Percentiles rank a stretch among this genome's conserved stretches.
These are phyloP conservation scores for Oncorhynchus mykiss DNA, from an alignment of 2,113 vertebrate species.

Conservation along the genomic window DNA sequence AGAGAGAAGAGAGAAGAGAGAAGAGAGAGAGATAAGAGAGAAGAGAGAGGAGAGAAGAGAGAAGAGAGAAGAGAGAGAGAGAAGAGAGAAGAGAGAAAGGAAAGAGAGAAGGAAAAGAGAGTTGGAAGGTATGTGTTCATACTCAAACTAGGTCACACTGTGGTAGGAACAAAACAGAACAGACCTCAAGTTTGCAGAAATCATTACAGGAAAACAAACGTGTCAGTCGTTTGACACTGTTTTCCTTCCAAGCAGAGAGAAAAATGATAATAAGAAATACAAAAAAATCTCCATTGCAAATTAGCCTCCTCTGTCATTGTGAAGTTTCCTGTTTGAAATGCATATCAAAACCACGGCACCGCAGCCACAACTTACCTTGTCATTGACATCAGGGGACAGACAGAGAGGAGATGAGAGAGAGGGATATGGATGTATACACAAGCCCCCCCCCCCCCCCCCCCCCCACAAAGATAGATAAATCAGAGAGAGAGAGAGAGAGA, in stretches of 20 bases:
- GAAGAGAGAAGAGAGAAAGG: conserved; percentile 79
- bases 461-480: conserved; percentile 83
- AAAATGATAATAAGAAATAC: conserved; percentile 59
- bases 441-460: conserved; percentile 42
- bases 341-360: conserved; percentile 83
- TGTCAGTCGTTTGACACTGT: conserved; percentile 80
- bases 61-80: conserved; percentile 20
- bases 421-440: conserved; percentile 72
- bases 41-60: no score
- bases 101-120: conserved; percentile 77
- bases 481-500: conserved; percentile 64
- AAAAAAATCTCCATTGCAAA: conserved; percentile 78
- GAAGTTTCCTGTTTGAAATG: conserved; percentile 93
- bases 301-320: conserved; percentile 87
- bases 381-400: conserved; percentile 99
- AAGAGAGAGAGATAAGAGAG: no score
- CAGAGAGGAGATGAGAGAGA: conserved; percentile 86
- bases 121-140: conserved; percentile 59
- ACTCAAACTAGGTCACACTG: conserved; percentile 83
- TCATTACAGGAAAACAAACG: conserved; percentile 83
- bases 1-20: no score
- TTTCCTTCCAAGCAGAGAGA: conserved; percentile 72
- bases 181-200: conserved; percentile 80
- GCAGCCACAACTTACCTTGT: conserved; percentile 99
- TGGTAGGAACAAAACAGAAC: conserved; percentile 76